Evolutionary conservation across 2,888 invertebrate genomes (phyloP).

Genomic region (Cataglyphis livida): DNA sequence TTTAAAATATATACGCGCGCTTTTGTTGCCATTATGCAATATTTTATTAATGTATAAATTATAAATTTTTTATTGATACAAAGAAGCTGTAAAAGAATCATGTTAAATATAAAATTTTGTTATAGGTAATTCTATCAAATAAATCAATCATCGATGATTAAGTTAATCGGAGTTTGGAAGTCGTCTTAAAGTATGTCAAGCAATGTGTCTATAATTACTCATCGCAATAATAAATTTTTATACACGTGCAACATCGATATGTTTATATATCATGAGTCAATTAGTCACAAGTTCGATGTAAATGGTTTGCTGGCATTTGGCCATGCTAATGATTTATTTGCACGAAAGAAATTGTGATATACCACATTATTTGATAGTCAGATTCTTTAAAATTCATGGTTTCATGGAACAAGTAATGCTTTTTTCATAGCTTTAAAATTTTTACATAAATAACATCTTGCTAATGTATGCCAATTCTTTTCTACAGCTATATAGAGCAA

Average conservation of each 20-base stretch:
- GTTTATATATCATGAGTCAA: conserved; percentile 57
- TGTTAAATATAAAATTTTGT: neutral
- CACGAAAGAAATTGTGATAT: neutral
- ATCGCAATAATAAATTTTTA: conserved; percentile 62
- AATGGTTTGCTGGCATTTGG: conserved; percentile 45
- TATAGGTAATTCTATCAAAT: neutral
- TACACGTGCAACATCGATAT: conserved; percentile 50
- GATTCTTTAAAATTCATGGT: neutral
- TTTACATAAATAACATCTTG: neutral
- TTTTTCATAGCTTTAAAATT: neutral
- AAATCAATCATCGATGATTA: neutral
- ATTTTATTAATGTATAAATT: neutral
- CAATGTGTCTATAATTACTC: conserved; percentile 62
- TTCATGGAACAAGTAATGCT: neutral
- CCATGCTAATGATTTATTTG: conserved; percentile 57
- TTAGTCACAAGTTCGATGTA: conserved; percentile 68
- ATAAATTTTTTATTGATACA: neutral
- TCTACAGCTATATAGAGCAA: neutral
- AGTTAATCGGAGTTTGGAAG: neutral
- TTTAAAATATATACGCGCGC: neutral
- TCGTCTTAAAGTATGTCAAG: conserved; percentile 54
- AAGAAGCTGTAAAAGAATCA: neutral
- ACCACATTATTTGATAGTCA: conserved; percentile 6
- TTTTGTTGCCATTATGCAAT: neutral
- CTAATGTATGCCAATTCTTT: neutral